A percentile compares a stretch with the other conserved stretches of the same genome.
phyloP scores from a whole-genome alignment of 2,113 vertebrate genomes.

The Macaca fascicularis region DNA sequence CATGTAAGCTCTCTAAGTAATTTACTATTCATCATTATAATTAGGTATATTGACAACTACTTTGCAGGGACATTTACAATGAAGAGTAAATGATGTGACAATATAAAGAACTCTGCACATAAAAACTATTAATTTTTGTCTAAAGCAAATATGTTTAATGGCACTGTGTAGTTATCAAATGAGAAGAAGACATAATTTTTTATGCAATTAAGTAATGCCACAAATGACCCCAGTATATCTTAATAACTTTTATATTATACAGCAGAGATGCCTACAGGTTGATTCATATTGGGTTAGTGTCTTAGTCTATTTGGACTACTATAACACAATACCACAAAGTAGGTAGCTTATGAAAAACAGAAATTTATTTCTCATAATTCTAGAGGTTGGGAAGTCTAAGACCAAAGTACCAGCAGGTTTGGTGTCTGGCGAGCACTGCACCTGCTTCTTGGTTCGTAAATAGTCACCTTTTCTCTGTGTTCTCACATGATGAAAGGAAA shows the following conservation, averaged over 20 bases:
- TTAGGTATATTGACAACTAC: background rate
- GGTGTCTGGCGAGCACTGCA: background rate
- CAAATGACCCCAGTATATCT: background rate
- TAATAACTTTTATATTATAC: background rate
- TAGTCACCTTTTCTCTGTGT: background rate
- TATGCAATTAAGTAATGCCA: background rate
- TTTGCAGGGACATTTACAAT: background rate
- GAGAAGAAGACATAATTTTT: background rate
- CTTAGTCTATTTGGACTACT: background rate
- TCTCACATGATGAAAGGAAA: background rate
- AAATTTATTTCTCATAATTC: background rate
- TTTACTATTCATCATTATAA: background rate
- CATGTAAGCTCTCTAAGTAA: background rate
- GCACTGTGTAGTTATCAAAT: background rate
- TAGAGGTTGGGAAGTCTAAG: background rate
- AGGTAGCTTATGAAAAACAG: background rate
- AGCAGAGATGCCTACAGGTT: background rate
- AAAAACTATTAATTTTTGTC: background rate
- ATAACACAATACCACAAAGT: background rate
- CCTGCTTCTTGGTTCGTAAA: background rate
- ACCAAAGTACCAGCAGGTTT: background rate
- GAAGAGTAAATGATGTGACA: background rate
- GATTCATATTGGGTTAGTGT: background rate
- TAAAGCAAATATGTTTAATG: background rate
- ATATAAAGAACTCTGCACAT: background rate